Base-by-base conservation (phyloP, 2,113 vertebrate genomes). In the Salvator merianae region DNA sequence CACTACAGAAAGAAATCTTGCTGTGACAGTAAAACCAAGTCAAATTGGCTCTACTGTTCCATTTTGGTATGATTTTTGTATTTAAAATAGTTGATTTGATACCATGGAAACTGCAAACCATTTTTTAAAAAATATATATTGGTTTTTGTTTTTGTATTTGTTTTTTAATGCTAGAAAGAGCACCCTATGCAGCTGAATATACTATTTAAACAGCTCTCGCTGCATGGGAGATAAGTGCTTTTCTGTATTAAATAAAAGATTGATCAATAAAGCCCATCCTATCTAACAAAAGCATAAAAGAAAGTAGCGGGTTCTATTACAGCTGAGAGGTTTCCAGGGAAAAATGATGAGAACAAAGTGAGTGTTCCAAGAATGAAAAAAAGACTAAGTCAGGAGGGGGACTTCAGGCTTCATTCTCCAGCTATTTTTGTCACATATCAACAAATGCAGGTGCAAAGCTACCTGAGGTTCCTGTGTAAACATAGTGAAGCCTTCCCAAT, bases 1-100 rank as follows among this genome's bases (percentile, higher is more conserved):
- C 83, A 89, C 24, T 28, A 62, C 82, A 74, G 43, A 89, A 7
- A 87, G 73, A 91, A 84, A 76, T 14, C 26, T 22, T 86, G 68
- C 28, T 71, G 36, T 3, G 4, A 32, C 81, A 22, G 82, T 3
- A 85, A 36, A 2, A 68, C 38, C 84, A 82, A 34, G 79, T 62
- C 30, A 84, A 88, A 88, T 30, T 24, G 50, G 1, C 8, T 36
- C 9, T n/a, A 81, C n/a, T 63, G 9, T 40, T 68, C 86, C 76
- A 36, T 36, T 18, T 38, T 72, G 81, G 55, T 80, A 14, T 22
- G 84, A 53, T 34, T 83, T 63, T 0, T 0, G 32, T n/a, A 86
- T 63, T 85, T 83, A 86, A 86, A 69, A 26, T 28, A n/a, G 3
- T 70, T n/a, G 38, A 40, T 82, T 62, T 16, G 79, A 24, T 59